Conservation (phyloP, 2,888 invertebrate genomes). For the Drosophila anomalipes region DNA sequence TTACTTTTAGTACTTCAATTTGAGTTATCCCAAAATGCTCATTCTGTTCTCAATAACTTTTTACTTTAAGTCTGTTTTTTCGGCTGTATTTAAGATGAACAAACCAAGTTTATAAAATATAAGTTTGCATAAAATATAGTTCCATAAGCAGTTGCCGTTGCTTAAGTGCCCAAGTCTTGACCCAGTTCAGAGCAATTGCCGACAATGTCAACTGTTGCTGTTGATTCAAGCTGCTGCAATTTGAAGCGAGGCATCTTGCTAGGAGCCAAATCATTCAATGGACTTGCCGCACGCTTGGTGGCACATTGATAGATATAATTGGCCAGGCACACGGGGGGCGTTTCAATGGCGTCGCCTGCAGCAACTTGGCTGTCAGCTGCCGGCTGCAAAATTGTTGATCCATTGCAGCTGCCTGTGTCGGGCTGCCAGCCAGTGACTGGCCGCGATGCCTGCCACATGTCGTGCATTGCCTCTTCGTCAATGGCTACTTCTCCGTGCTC, state of each 20-base stretch:
- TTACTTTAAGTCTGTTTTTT: not conserved
- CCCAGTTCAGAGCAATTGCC: not conserved
- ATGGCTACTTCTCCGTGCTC: not conserved
- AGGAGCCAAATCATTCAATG: conserved; percentile 26
- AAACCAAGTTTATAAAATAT: not conserved
- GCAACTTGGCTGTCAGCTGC: conserved; percentile 35
- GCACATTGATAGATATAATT: conserved; percentile 62
- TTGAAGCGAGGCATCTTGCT: not conserved
- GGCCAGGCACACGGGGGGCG: conserved; percentile 34
- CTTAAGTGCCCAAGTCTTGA: not conserved
- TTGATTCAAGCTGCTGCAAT: not conserved
- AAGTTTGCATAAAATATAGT: conserved; percentile 11
- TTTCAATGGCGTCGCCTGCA: not conserved
- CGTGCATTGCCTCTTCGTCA: conserved; percentile 12
- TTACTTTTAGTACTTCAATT: not conserved
- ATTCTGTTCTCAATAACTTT: not conserved
- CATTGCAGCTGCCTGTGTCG: conserved; percentile 42
- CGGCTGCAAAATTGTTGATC: conserved; percentile 27
- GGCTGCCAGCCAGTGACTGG: conserved; percentile 12
- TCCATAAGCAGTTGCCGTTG: not conserved
- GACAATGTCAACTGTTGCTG: conserved; percentile 35
- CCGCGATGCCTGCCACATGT: conserved; percentile 60
- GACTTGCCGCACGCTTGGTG: conserved; percentile 32
- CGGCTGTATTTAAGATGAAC: not conserved
- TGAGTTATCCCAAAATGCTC: not conserved